Percentiles rank a stretch among this genome's conserved stretches.
Conservation (phyloP, 2,888 invertebrate species). For the Pemphredon lugubris region DNA sequence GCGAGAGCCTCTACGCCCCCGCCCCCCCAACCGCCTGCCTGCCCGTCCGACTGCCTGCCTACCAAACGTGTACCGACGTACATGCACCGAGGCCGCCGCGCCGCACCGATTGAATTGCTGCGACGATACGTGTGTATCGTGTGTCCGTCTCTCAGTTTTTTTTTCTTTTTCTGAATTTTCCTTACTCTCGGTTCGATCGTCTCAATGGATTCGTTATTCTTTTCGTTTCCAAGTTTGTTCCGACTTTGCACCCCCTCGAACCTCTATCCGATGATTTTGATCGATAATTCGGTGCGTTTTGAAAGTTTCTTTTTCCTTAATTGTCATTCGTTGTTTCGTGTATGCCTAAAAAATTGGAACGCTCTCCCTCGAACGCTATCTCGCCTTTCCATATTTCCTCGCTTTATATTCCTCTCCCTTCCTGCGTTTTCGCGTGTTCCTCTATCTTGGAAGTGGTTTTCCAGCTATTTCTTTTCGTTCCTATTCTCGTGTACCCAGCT, state of each 20-base stretch:
- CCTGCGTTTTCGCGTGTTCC: slow-evolving; percentile 8
- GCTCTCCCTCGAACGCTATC: slow-evolving; percentile 10
- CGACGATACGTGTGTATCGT: slow-evolving; percentile 56
- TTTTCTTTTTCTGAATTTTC: neutral
- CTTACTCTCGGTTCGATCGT: neutral
- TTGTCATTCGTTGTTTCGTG: no score
- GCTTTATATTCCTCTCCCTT: neutral
- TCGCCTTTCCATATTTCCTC: slow-evolving; percentile 22
- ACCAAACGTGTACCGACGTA: slow-evolving; percentile 35
- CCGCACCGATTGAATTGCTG: slow-evolving; percentile 72
- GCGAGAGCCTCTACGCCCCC: slow-evolving; percentile 35
- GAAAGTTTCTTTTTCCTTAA: no score
- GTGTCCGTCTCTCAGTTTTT: neutral
- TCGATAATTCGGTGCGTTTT: no score
- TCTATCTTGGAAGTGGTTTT: slow-evolving; percentile 31
- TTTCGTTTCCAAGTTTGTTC: no score
- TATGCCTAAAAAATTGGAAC: slow-evolving; percentile 16
- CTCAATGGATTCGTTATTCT: no score
- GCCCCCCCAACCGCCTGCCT: neutral
- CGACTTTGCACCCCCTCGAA: no score
- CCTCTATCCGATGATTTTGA: no score
- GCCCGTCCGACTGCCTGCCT: slow-evolving; percentile 9
- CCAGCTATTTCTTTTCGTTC: slow-evolving; percentile 49
- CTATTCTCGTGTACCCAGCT: slow-evolving; percentile 41
- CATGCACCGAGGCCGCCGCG: slow-evolving; percentile 49